Evolutionary conservation across 2,888 invertebrate species (phyloP), one percentile per base, ranked within the genome.

Genomic region (Latheticus oryzae): DNA sequence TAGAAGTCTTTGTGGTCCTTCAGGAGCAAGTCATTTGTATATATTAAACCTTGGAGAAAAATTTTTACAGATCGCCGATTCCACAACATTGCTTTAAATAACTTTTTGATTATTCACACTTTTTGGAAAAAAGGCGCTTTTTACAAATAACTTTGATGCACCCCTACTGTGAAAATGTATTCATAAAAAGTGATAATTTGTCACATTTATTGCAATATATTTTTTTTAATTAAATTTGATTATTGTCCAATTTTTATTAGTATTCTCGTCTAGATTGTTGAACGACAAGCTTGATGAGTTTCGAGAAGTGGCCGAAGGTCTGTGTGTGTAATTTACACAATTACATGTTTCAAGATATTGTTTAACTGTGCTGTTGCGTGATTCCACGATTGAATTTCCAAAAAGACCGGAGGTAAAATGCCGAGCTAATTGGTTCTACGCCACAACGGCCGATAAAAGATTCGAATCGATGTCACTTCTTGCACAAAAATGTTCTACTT

Each of bases 311-410:
- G 35, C 26, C 42, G 42, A 43, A 17, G 42, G 28, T 43, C 21
- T 15, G n/a, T 21, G n/a, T 11, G 28, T 11, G 38, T 38, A 50
- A 50, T 50, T 50, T 50, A 19, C 50, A 21, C 40, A 52, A 52
- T 52, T 52, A 52, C 17, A 50, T 28, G 37, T 50, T 38, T 50
- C 24, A 17, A 28, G 35, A 35, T 50, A 50, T 52, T 52, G 51
- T 38, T 51, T 51, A 51, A 51, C 51, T 51, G 52, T 42, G 17
- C n/a, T 42, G 23, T 52, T 42, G 52, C 52, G 52, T 52, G 52
- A 37, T 38, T 32, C n/a, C 28, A 42, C 19, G 40, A 32, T 52
- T 42, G 42, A 42, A 42, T 52, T 52, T 32, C 37, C 32, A 23
- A 37, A 38, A 50, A 37, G 37, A 50, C 50, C 50, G 50, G 50